phyloP scores from a whole-genome alignment of 2,888 invertebrate species.

The Macaria notata region DNA sequence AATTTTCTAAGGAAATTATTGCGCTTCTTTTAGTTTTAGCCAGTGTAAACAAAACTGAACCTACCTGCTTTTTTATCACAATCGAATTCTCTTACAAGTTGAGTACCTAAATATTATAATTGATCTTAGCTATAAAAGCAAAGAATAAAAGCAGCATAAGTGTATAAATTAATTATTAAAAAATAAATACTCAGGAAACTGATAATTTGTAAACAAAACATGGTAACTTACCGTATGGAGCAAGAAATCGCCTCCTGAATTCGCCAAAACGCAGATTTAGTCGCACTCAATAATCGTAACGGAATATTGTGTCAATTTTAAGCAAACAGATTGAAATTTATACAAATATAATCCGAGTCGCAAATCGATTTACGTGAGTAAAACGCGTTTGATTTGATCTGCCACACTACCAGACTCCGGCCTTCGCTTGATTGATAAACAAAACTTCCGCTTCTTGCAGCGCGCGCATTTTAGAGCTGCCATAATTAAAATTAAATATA shows the following conservation, averaged over 20 bases:
- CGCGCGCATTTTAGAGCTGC: conserved; percentile 72
- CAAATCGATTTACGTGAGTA: conserved; percentile 52
- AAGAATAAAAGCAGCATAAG: no score
- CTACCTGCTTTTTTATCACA: no score
- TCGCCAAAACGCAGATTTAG: background rate
- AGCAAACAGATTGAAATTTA: conserved; percentile 15
- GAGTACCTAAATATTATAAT: no score
- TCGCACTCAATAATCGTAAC: conserved; percentile 7
- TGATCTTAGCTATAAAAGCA: no score
- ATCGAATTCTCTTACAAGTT: no score
- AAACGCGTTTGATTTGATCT: conserved; percentile 37
- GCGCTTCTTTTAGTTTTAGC: no score
- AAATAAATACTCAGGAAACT: no score
- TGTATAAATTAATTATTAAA: no score
- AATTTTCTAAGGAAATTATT: no score
- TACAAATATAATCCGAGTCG: conserved; percentile 14
- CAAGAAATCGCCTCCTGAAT: conserved; percentile 5
- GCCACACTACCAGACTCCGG: conserved; percentile 51
- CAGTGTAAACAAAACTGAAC: no score
- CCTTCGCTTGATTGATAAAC: conserved; percentile 73
- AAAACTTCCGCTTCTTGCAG: conserved; percentile 69
- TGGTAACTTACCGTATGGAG: conserved; percentile 17
- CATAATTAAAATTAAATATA: conserved; percentile 13
- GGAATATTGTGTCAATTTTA: conserved; percentile 6
- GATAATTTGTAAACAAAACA: conserved; percentile 19